Base-by-base conservation (phyloP, 2,113 vertebrate species). In the Phylloscopus trochilus region DNA sequence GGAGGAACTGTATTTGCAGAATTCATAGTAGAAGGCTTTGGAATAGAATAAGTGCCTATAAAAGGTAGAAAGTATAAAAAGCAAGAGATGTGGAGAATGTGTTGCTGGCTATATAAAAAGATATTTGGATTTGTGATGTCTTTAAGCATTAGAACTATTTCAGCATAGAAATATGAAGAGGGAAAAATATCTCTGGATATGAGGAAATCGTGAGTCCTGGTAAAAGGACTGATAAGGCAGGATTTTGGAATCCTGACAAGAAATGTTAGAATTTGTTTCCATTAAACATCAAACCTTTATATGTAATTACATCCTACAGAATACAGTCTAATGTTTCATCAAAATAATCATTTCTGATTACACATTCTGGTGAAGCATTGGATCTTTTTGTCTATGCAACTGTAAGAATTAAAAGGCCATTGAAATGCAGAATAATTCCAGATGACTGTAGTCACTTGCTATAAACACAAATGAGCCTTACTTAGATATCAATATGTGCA, bases 261-360 rank as follows among this genome's bases (percentile, higher is more conserved):
- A 79, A 89, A 53, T 58, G 26, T 55, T 88, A 87, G 58, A 44
- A 73, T 59, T 90, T 87, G 31, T 83, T 90, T 93, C 49, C 26
- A 9, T 76, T 83, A 90, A 86, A 70, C 21, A 73, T 89, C 35
- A 74, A 58, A 68, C 85, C 62, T 93, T 92, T 53, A 22, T 30
- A 30, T 78, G 37, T 84, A 84, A 82, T 91, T 84, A 82, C 60
- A 67, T 81, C 75, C 49, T 75, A 64, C 53, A 49, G 44, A 89
- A 84, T 89, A n/a, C 30, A 79, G 19, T 69, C 18, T 75, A 68
- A 62, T 59, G 26, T 82, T 89, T 92, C 30, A 82, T 93, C 58
- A 87, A 84, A 93, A 85, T 84, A 91, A 72, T 93, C 26, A 81
- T 89, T 89, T 93, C 66, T 87, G 73, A 79, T 94, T 87, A 31